Conservation (phyloP, 2,113 vertebrate species). For the Herpetotheres cachinnans region DNA sequence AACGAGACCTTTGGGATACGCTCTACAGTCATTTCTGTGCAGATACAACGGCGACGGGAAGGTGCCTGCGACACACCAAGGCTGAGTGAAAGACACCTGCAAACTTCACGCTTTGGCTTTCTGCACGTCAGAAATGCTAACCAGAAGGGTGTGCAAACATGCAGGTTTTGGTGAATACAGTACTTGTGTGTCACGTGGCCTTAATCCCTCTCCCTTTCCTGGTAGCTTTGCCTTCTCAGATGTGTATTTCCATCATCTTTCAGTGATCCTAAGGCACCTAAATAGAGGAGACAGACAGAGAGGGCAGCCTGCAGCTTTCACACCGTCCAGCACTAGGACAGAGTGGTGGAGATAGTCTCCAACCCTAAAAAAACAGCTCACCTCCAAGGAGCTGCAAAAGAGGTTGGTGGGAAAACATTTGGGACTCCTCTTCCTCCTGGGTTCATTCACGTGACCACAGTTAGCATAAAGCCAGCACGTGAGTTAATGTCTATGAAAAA, state of each 20-base stretch:
- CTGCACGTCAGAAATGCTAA: not conserved
- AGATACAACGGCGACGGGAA: rapidly evolving
- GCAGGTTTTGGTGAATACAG: not conserved
- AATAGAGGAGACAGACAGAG: not conserved
- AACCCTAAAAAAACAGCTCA: not conserved
- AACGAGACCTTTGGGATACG: rapidly evolving
- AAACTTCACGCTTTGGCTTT: not conserved
- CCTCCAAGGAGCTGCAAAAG: too few species aligned
- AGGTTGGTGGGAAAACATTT: not conserved
- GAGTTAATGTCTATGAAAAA: not conserved
- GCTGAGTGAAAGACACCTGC: not conserved
- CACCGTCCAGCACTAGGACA: not conserved
- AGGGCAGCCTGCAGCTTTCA: not conserved
- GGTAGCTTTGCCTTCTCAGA: not conserved
- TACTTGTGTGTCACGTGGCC: not conserved
- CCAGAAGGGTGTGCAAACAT: too few species aligned
- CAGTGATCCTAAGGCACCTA: not conserved
- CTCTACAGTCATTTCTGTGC: not conserved
- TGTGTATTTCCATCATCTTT: not conserved
- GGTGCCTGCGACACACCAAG: rapidly evolving
- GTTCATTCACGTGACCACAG: not conserved
- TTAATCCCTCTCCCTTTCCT: not conserved
- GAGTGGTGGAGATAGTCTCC: not conserved
- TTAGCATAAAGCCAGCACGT: not conserved
- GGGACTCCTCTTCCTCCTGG: not conserved